phyloP scores from a whole-genome alignment of 2,113 vertebrate species.

The Salvelinus namaycush region DNA sequence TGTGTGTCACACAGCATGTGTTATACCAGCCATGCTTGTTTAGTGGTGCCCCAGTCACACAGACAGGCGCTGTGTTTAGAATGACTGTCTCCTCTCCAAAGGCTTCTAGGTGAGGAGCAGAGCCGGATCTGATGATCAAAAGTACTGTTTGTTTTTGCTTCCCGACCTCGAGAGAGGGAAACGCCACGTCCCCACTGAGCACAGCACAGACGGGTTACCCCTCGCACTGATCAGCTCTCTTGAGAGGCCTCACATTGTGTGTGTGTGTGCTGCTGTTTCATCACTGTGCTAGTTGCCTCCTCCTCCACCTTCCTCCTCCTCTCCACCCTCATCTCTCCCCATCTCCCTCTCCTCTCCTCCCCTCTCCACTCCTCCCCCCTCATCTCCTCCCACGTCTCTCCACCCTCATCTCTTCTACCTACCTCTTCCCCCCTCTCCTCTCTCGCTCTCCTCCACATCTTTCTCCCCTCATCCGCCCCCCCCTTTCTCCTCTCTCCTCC shows the following conservation, averaged over 20 bases:
- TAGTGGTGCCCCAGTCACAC: slow-evolving; percentile 51
- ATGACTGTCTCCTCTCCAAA: slow-evolving; percentile 64
- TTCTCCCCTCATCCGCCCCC: slow-evolving; percentile 24
- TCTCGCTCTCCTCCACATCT: slow-evolving; percentile 64
- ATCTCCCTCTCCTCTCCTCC: slow-evolving; percentile 25
- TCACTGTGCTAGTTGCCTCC: slow-evolving; percentile 71
- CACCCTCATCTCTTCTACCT: slow-evolving; percentile 16
- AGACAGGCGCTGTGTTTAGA: slow-evolving; percentile 47
- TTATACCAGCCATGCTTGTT: slow-evolving; percentile 52
- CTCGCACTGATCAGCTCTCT: slow-evolving; percentile 83
- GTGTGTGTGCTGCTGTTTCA: slow-evolving; percentile 69
- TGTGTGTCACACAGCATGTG: slow-evolving; percentile 27
- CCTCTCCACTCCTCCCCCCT: background rate
- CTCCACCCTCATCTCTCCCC: slow-evolving; percentile 25
- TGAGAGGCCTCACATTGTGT: slow-evolving; percentile 71
- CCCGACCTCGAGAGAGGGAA: slow-evolving; percentile 78
- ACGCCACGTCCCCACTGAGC: slow-evolving; percentile 82
- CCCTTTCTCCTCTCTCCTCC: slow-evolving; percentile 56
- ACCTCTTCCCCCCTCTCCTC: slow-evolving; percentile 26
- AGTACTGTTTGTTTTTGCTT: slow-evolving; percentile 74
- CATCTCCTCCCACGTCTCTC: background rate
- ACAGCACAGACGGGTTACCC: slow-evolving; percentile 82
- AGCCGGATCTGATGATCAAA: slow-evolving; percentile 82
- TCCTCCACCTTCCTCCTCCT: background rate
- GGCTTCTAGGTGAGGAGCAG: slow-evolving; percentile 58